Percentiles rank a stretch among this genome's conserved stretches.
Evolutionary conservation across 2,113 vertebrate species (phyloP).

Genomic region (Tupaia tana): DNA sequence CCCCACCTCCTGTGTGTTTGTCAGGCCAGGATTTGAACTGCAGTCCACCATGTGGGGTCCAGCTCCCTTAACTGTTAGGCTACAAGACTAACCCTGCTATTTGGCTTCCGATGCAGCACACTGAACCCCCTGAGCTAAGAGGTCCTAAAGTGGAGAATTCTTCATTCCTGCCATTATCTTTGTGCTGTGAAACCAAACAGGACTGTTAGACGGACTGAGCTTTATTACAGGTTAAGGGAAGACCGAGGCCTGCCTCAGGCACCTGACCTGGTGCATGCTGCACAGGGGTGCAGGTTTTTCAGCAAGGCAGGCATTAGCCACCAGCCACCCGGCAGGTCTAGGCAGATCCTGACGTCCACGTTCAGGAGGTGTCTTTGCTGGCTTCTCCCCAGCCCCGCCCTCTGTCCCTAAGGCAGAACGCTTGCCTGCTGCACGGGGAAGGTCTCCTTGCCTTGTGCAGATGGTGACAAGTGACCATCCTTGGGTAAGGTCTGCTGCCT

Average conservation of each 20-base stretch:
- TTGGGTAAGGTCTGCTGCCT: not conserved
- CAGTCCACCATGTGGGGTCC: too few species aligned
- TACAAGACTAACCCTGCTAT: too few species aligned
- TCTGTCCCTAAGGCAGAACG: not conserved
- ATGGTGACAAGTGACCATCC: not conserved
- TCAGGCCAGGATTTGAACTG: too few species aligned
- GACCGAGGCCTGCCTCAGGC: not conserved
- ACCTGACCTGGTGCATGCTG: not conserved
- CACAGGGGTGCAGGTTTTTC: not conserved
- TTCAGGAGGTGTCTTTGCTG: not conserved
- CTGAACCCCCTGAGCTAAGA: too few species aligned
- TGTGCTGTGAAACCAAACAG: not conserved
- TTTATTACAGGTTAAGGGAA: not conserved
- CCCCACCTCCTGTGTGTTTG: too few species aligned
- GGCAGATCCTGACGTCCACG: not conserved
- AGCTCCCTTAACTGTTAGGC: too few species aligned
- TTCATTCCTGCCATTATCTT: not conserved
- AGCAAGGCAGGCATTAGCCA: not conserved
- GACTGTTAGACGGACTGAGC: not conserved
- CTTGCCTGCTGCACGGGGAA: not conserved
- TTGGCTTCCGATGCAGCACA: too few species aligned
- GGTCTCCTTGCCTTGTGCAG: not conserved
- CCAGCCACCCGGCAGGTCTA: not conserved
- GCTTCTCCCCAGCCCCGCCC: not conserved
- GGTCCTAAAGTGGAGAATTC: not conserved